Evolutionary conservation across 1,140 invertebrate genomes (phyloP).

Genomic region (Drosophila subobscura): DNA sequence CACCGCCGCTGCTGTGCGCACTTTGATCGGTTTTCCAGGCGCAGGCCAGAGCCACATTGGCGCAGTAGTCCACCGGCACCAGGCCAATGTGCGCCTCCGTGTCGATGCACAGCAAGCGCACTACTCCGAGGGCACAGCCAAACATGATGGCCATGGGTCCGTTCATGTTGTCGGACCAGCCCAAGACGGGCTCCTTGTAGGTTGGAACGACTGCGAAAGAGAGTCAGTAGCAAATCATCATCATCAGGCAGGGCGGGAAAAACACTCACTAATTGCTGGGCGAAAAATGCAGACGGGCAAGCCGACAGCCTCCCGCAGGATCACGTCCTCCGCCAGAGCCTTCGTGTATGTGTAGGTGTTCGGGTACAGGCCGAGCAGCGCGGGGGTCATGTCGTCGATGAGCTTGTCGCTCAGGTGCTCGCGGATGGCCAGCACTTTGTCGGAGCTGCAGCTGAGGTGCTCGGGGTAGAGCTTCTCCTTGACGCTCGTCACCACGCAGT

Average conservation of each 20-base stretch:
- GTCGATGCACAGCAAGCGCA: slow-evolving; percentile 87
- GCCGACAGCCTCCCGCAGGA: slow-evolving; percentile 86
- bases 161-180: slow-evolving; percentile 96
- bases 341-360: slow-evolving; percentile 95
- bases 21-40: slow-evolving; percentile 84
- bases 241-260: too few species aligned
- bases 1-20: too few species aligned
- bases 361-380: slow-evolving; percentile 88
- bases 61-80: slow-evolving; percentile 91
- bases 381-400: slow-evolving; percentile 87
- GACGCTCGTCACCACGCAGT: slow-evolving; percentile 86
- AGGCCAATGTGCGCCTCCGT: slow-evolving; percentile 83
- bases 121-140: slow-evolving; percentile 88
- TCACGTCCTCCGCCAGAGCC: slow-evolving; percentile 89
- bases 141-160: slow-evolving; percentile 91
- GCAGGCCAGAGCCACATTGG: slow-evolving; percentile 89
- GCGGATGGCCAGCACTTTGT: slow-evolving; percentile 86
- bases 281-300: slow-evolving; percentile 90
- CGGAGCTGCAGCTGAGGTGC: slow-evolving; percentile 85
- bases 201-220: too few species aligned
- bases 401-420: slow-evolving; percentile 85
- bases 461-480: slow-evolving; percentile 90
- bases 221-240: too few species aligned
- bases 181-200: slow-evolving; percentile 51
- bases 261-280: slow-evolving; percentile 87